Evolutionary conservation across 2,797 vertebrate genomes (phyloP).

Genomic region (Sebastiscus albofasciatus): DNA sequence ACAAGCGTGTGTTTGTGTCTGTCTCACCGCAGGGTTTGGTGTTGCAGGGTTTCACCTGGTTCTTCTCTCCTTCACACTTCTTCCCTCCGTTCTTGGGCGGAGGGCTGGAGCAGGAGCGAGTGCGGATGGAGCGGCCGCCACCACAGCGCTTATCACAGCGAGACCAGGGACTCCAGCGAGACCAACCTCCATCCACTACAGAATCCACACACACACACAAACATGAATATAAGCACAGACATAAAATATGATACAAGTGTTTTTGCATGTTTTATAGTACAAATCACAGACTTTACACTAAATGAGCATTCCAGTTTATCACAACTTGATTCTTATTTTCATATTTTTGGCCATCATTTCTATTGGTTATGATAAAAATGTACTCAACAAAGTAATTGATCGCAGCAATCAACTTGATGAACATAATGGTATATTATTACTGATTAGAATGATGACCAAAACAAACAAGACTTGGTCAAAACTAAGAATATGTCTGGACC

Average conservation of each 20-base stretch:
- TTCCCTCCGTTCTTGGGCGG: conserved; percentile 91
- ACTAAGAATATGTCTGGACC: too few relatives aligned
- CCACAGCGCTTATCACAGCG: conserved; percentile 89
- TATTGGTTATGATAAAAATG: neutral
- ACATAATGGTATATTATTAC: neutral
- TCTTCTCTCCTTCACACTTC: conserved; percentile 86
- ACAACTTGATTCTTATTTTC: neutral
- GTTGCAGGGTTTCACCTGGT: conserved; percentile 89
- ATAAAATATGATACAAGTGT: neutral
- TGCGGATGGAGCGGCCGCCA: conserved; percentile 87
- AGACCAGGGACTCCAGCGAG: conserved; percentile 92
- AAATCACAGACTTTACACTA: neutral
- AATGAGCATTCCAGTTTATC: neutral
- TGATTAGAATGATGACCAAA: too few relatives aligned
- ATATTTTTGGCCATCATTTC: neutral
- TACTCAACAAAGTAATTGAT: neutral
- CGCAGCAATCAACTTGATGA: neutral
- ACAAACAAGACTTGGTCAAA: too few relatives aligned
- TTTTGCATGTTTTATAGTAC: neutral
- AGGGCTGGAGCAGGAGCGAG: conserved; percentile 89
- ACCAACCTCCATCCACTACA: conserved; percentile 90
- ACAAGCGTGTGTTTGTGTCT: neutral
- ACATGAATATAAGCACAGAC: neutral
- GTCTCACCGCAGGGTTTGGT: conserved; percentile 87
- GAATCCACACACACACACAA: neutral